Evolutionary conservation across 92 coral and sea anemone genomes (phyloP).

Genomic region (Bergia sp.): DNA sequence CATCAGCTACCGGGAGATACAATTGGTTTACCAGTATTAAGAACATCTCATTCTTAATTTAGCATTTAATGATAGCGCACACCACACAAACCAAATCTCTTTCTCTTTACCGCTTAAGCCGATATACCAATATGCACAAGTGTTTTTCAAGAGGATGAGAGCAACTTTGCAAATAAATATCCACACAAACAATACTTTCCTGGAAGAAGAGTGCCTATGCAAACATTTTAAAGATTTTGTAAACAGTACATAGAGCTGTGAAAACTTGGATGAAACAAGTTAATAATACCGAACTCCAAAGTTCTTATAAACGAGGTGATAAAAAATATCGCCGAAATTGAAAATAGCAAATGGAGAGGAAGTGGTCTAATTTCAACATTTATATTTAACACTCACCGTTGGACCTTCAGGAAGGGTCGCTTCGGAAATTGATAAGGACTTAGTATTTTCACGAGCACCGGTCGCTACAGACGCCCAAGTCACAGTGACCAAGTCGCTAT

Average conservation of each 20-base stretch:
- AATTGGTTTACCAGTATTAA: not conserved
- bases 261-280: not conserved
- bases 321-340: not conserved
- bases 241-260: constrained; percentile 19
- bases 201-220: not conserved
- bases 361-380: not conserved
- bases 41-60: not conserved
- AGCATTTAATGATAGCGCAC: constrained; percentile 1
- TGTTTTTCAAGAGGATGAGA: not conserved
- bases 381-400: not conserved
- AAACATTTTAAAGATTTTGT: constrained; percentile 13
- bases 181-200: not conserved
- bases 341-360: not conserved
- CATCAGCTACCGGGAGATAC: not conserved
- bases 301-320: not conserved
- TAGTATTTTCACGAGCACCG: not conserved
- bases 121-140: not conserved
- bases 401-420: not conserved
- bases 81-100: not conserved
- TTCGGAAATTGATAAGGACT: not conserved
- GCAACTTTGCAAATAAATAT: constrained; percentile 8
- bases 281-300: not conserved
- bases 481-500: constrained; percentile 27
- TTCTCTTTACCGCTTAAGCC: constrained; percentile 5
- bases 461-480: constrained; percentile 35